Percentiles rank a stretch among this genome's conserved stretches.
Conservation (phyloP, 2,797 vertebrate genomes). For the Epinephelus malabaricus region DNA sequence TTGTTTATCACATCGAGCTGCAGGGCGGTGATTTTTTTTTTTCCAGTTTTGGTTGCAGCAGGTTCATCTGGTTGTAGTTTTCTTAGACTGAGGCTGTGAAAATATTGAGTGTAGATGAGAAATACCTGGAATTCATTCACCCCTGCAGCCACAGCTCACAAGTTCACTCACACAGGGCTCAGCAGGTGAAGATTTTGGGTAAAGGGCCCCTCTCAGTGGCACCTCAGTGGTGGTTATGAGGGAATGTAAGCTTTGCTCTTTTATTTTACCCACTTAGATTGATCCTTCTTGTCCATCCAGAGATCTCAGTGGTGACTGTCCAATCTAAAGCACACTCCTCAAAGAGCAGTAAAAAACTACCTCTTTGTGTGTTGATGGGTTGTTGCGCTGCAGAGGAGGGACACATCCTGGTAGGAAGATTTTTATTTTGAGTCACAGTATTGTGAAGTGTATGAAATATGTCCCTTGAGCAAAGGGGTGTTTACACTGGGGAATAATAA, state of each 20-base stretch:
- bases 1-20: slow-evolving; percentile 13
- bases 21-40: neutral
- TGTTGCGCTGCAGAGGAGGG: too few relatives aligned
- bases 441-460: neutral
- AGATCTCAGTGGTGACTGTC: neutral
- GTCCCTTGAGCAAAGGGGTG: neutral
- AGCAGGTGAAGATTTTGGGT: neutral
- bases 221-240: neutral
- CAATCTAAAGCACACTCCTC: neutral
- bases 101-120: slow-evolving; percentile 56
- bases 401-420: neutral
- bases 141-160: neutral
- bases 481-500: neutral
- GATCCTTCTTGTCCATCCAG: neutral
- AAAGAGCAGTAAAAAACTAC: too few relatives aligned
- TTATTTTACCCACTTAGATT: neutral
- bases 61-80: neutral
- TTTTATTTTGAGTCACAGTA: neutral
- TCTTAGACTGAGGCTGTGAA: slow-evolving; percentile 16
- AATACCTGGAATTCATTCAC: slow-evolving; percentile 36
- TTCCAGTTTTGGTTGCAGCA: neutral
- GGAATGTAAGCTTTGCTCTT: neutral
- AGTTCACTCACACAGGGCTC: neutral
- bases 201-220: neutral
- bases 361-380: too few relatives aligned